phyloP scores from a whole-genome alignment of 2,797 vertebrate genomes.

The Acanthurus leucopareius region DNA sequence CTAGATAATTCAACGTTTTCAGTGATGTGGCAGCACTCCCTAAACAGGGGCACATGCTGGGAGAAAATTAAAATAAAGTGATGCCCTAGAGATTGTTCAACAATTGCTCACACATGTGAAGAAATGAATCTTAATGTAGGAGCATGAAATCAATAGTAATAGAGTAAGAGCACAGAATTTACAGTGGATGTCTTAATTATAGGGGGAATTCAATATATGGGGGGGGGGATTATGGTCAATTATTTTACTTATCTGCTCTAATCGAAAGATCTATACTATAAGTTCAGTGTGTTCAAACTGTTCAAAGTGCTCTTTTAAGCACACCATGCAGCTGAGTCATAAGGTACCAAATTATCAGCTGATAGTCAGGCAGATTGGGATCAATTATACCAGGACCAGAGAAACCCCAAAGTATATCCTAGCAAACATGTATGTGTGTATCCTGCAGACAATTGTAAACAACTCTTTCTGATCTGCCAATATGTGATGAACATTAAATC shows the following conservation, averaged over 20 bases:
- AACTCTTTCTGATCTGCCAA: constrained; percentile 12
- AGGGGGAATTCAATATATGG: not conserved
- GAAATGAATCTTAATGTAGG: not conserved
- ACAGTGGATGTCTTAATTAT: not conserved
- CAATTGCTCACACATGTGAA: not conserved
- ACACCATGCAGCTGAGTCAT: not conserved
- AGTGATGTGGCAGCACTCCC: constrained; percentile 4
- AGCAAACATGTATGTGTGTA: constrained; percentile 11
- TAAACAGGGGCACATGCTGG: not conserved
- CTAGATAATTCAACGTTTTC: constrained; percentile 9
- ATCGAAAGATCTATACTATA: not conserved
- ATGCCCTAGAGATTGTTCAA: not conserved
- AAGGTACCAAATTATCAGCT: constrained; percentile 29
- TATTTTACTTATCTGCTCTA: not conserved
- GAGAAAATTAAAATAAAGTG: constrained; percentile 7
- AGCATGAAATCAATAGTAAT: not conserved
- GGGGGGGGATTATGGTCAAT: not conserved
- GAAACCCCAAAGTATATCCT: not conserved
- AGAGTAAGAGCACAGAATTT: not conserved
- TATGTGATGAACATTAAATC: constrained; percentile 19
- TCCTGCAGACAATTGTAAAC: not conserved
- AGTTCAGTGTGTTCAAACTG: not conserved
- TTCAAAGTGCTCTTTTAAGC: not conserved
- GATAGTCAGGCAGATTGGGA: not conserved
- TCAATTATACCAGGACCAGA: constrained; percentile 3